Base-by-base conservation (phyloP, 2,113 vertebrate species). In the Triplophysa dalaica region DNA sequence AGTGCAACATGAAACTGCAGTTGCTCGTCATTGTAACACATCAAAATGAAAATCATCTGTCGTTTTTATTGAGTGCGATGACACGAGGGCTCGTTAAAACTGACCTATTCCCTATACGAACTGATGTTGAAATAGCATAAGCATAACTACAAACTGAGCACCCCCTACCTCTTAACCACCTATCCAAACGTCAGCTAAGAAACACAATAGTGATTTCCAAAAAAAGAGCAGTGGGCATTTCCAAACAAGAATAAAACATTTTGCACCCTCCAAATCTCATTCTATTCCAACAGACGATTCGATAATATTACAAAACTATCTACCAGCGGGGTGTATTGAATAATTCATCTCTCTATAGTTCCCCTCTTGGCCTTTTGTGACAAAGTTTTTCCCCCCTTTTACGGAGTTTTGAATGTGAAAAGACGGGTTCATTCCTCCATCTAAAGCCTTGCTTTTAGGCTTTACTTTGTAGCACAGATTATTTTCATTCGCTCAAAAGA, bases 261-360 rank as follows among this genome's bases (percentile, higher is more conserved):
- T 90, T 89, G 87, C 87, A 70, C 75, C 85, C 82, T 88, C 89
- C 87, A 87, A 84, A 87, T 86, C 88, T 87, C 81, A 83, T 87
- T 89, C 45, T 67, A 86, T 83, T 86, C 86, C 88, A 89, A 87
- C 87, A 82, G 79, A 86, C 88, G 90, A 89, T 85, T 77, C 90
- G 84, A 88, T 91, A 90, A 92, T 91, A 93, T 93, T 90, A 92
- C 88, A 86, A 86, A 84, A 90, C 91, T 87, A 87, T 90, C 89
- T 84, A 91, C 74, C 94, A 93, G 93, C 89, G 10, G 94, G 94
- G 87, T 87, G 89, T 89, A 87, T 85, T 87, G 91, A 91, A 87
- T 91, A 87, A 92, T 91, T 90, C 85, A 92, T 80, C 86, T 88
- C 79, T 85, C 82, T 89, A 92, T 92, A 90, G 93, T 92, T 89